Base-by-base conservation (phyloP, 2,797 vertebrate species). In the Diplodus sargus region DNA sequence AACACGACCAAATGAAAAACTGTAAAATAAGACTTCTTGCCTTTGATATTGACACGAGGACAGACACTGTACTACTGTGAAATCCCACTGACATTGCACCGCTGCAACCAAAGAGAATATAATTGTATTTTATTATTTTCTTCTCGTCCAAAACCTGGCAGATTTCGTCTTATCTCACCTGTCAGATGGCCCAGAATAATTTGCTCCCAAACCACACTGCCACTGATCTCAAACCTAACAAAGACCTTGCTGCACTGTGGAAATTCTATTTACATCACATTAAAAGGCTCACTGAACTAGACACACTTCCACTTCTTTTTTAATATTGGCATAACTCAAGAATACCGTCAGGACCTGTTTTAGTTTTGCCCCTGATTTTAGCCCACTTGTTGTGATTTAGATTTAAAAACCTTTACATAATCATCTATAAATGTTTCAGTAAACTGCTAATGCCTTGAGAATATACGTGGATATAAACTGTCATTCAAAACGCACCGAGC, bases 141-240 rank as follows among this genome's bases (percentile, higher is more conserved):
- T 34, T 34, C 30, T 34, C 43, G 49, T 22, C 60, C 43, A 62
- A 43, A 15, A 60, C 20, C 30, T 43, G 3, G 39, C 9, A 51
- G 10, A 74, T 64, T 17, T 59, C 4, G 3, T 59, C 25, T 74
- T 18, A 65, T 49, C 28, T 34, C 43, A 39, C 34, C 10, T 72
- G 48, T 56, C 23, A 74, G 0, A 42, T 20, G 43, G 25, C 39
- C 25, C 20, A 64, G 20, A 80, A 77, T 66, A 70, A 65, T 70
- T 45, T n/a, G 47, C 22, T 56, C n/a, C 22, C 17, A 45, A 22
- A 12, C 25, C 1, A 6, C 4, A 8, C 13, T 61, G 60, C n/a
- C 59, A 57, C 13, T 15, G 8, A 79, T 52, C 65, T 58, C n/a
- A 68, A 76, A 63, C 57, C 45, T 45, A 71, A 43, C 43, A 30